Conservation (phyloP, 2,797 vertebrate species). For the Pseudochaenichthys georgianus region DNA sequence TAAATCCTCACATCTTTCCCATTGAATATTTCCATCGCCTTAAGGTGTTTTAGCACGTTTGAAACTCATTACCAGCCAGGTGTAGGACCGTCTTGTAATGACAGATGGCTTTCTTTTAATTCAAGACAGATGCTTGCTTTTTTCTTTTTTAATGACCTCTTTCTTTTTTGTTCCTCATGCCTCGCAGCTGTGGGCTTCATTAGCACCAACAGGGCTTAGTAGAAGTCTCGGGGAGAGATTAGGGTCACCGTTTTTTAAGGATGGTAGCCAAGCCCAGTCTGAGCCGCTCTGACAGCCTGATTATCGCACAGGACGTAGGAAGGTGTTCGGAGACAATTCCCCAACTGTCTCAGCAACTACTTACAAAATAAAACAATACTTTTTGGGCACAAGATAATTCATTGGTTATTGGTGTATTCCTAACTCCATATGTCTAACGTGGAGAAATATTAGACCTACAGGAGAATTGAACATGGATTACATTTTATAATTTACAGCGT, state of each 20-base stretch:
- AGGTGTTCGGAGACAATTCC: neutral
- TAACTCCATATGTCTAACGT: neutral
- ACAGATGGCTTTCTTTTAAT: conserved; percentile 68
- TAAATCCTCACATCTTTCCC: conserved; percentile 28
- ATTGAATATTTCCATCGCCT: conserved; percentile 42
- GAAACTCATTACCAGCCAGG: conserved; percentile 57
- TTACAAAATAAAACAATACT: neutral
- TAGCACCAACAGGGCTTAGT: conserved; percentile 52
- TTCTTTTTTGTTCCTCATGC: neutral
- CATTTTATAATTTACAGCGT: too few species aligned
- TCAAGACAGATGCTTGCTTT: conserved; percentile 59
- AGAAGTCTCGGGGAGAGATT: conserved; percentile 53
- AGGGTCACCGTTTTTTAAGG: conserved; percentile 52
- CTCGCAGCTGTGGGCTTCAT: conserved; percentile 55
- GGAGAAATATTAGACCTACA: neutral
- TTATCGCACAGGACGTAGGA: conserved; percentile 10
- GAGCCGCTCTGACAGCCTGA: conserved; percentile 23
- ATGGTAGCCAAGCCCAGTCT: conserved; percentile 20
- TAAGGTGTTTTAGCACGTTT: conserved; percentile 42
- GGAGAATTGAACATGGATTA: neutral
- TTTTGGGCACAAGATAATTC: neutral
- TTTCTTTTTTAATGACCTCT: conserved; percentile 45
- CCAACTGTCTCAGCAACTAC: neutral
- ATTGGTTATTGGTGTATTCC: neutral
- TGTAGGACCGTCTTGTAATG: conserved; percentile 55